Percentiles rank a stretch among this genome's conserved stretches.
These are phyloP conservation scores for Caenorhabditis sp. DNA, from an alignment of 2,888 invertebrate species.

Conservation along the genomic window DNA sequence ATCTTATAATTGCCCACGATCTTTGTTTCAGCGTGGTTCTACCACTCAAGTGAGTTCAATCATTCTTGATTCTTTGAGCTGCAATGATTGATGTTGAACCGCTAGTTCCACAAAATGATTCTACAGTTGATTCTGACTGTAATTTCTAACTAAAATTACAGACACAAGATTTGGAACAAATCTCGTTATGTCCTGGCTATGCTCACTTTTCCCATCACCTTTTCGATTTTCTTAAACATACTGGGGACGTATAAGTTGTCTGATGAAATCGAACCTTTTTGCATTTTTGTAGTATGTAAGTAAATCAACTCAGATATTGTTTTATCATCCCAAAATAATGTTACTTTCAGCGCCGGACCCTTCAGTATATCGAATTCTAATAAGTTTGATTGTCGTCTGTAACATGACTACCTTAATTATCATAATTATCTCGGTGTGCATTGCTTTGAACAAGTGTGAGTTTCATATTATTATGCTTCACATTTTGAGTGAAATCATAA, in stretches of 20 bases:
- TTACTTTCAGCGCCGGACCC: constrained; percentile 29
- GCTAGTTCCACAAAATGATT: background rate
- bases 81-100: too few species aligned
- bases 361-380: constrained; percentile 25
- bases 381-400: constrained; percentile 15
- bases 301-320: background rate
- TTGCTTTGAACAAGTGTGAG: constrained; percentile 29
- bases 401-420: constrained; percentile 24
- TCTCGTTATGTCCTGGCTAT: constrained; percentile 19
- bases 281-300: constrained; percentile 33
- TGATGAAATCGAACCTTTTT: constrained; percentile 33
- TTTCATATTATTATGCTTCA: background rate
- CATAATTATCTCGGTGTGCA: constrained; percentile 16
- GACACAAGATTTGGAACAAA: constrained; percentile 42
- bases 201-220: constrained; percentile 22
- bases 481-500: background rate
- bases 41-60: constrained; percentile 26
- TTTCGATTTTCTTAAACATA: constrained; percentile 12
- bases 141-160: background rate
- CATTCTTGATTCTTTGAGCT: background rate
- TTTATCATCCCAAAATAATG: constrained; percentile 7
- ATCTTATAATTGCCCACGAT: constrained; percentile 20
- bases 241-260: constrained; percentile 21
- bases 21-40: constrained; percentile 28
- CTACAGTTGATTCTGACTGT: background rate